phyloP scores from a whole-genome alignment of 2,113 vertebrate species.

The Poicephalus meyeri region DNA sequence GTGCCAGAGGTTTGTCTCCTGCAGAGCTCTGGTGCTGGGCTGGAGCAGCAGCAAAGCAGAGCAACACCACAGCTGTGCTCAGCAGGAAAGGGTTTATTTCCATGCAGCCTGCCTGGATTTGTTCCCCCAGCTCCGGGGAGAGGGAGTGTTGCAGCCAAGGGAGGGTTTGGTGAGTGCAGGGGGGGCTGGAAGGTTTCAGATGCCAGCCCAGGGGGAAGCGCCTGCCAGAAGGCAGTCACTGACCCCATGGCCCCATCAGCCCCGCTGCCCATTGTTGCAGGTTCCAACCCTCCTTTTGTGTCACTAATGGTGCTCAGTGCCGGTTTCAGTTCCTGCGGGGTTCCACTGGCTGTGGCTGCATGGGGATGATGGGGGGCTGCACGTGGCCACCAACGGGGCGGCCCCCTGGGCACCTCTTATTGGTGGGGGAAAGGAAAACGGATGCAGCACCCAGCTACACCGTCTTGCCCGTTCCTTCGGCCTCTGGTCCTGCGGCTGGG shows the following conservation, averaged over 20 bases:
- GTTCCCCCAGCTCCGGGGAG: accelerated
- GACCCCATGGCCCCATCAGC: background rate
- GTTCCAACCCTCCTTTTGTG: background rate
- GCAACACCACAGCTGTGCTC: background rate
- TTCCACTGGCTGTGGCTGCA: background rate
- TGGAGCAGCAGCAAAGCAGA: background rate
- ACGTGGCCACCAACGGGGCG: accelerated
- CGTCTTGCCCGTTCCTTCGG: accelerated
- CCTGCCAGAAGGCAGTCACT: background rate
- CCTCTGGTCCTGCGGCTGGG: accelerated
- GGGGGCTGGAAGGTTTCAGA: background rate
- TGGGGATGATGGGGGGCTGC: accelerated
- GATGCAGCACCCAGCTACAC: background rate
- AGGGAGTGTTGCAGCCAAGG: background rate
- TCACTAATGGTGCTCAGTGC: background rate
- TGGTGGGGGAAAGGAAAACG: accelerated
- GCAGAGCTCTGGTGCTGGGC: accelerated
- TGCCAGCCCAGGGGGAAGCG: background rate
- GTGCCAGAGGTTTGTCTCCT: background rate
- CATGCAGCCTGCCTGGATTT: background rate
- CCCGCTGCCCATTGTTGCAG: accelerated
- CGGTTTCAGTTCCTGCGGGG: background rate
- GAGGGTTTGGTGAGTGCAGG: accelerated
- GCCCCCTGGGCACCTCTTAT: background rate
- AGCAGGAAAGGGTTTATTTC: slow-evolving; percentile 11